Percentiles rank a stretch among this genome's conserved stretches.
Evolutionary conservation across 2,113 vertebrate species (phyloP).

Genomic region (Podilymbus podiceps): DNA sequence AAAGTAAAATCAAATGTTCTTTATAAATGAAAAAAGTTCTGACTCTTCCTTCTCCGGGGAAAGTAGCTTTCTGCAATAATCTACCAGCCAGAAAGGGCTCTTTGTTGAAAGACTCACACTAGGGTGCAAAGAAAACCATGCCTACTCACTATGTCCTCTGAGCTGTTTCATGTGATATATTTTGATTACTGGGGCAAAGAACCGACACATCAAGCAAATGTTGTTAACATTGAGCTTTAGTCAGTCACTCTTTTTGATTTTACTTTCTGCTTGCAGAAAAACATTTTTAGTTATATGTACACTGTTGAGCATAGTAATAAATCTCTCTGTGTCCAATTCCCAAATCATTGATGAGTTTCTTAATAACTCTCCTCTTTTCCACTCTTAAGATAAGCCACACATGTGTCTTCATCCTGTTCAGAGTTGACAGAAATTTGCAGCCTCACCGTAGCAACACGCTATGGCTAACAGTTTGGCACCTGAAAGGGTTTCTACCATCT

Average conservation of each 20-base stretch:
- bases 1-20: background rate
- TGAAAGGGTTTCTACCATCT: background rate
- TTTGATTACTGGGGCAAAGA: background rate
- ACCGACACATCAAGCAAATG: background rate
- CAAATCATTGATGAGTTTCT: background rate
- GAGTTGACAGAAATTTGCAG: background rate
- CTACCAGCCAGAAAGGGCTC: accelerated
- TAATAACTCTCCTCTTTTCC: background rate
- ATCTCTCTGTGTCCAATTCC: background rate
- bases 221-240: background rate
- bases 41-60: background rate
- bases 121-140: background rate
- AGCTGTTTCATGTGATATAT: background rate
- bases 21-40: background rate
- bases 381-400: background rate
- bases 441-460: accelerated
- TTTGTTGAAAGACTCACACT: background rate
- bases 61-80: background rate
- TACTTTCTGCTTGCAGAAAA: background rate
- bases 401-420: background rate
- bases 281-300: accelerated
- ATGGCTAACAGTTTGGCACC: background rate
- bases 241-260: background rate
- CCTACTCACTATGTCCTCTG: background rate
- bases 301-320: background rate